Evolutionary conservation across 2,888 invertebrate species (phyloP).

Genomic region (Caenorhabditis drosophilae): DNA sequence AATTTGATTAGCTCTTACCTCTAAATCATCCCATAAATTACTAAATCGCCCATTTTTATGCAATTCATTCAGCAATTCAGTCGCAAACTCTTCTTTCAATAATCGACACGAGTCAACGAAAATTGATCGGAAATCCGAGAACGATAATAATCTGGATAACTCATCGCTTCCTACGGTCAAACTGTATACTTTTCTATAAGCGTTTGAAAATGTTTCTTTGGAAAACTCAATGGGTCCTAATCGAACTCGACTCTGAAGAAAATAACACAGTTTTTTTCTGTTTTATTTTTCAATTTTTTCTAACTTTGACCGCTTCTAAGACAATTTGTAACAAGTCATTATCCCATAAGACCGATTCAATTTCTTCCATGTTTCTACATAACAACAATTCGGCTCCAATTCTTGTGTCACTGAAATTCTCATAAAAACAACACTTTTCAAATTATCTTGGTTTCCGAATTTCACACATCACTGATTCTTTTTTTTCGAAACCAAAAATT

Average conservation of each 20-base stretch:
- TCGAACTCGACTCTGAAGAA: constrained; percentile 19
- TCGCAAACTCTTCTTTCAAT: constrained; percentile 16
- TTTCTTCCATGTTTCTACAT: constrained; percentile 23
- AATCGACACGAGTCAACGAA: constrained; percentile 13
- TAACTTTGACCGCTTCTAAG: constrained; percentile 16
- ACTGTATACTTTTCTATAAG: background rate
- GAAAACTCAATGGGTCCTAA: constrained; percentile 30
- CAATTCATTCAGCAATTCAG: constrained; percentile 17
- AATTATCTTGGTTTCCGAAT: background rate
- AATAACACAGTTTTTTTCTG: no score
- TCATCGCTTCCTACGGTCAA: no score
- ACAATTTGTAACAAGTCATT: constrained; percentile 22
- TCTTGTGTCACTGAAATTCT: constrained; percentile 23
- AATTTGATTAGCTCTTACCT: no score
- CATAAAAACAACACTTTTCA: constrained; percentile 13
- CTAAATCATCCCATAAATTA: constrained; percentile 33
- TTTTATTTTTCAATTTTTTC: no score
- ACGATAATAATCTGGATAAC: constrained; percentile 15
- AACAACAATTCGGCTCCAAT: constrained; percentile 24
- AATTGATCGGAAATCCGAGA: constrained; percentile 17
- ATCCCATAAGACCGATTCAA: constrained; percentile 28
- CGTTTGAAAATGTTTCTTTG: constrained; percentile 6
- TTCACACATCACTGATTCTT: constrained; percentile 10
- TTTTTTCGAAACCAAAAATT: no score
- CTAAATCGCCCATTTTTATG: constrained; percentile 24